phyloP scores from a whole-genome alignment of 2,113 vertebrate species.

The Leucoraja erinaceus region DNA sequence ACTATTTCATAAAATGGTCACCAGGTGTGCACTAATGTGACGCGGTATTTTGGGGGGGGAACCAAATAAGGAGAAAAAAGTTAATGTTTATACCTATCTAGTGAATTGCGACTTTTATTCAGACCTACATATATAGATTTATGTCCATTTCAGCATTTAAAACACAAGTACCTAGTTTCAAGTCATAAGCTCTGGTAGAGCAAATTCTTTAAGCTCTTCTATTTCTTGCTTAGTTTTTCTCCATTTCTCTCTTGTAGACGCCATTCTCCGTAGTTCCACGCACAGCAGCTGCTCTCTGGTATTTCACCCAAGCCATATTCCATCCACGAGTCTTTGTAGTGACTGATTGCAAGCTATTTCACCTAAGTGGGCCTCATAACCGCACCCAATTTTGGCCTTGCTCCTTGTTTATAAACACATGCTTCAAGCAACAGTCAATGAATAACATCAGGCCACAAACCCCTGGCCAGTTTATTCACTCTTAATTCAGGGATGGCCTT shows the following conservation, averaged over 20 bases:
- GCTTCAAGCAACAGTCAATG: neutral
- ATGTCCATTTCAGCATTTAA: neutral
- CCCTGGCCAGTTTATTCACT: neutral
- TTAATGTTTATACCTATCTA: neutral
- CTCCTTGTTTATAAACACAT: neutral
- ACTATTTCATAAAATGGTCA: neutral
- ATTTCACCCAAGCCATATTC: neutral
- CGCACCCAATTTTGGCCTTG: neutral
- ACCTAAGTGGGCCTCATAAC: neutral
- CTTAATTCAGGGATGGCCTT: neutral
- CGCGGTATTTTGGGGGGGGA: neutral
- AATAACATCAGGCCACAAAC: neutral
- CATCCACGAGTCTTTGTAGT: conserved; percentile 14
- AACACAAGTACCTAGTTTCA: conserved; percentile 18
- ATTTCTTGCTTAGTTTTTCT: neutral
- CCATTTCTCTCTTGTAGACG: neutral
- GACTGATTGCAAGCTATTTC: conserved; percentile 3
- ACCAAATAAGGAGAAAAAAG: neutral
- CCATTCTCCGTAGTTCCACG: neutral
- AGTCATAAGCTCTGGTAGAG: conserved; percentile 2
- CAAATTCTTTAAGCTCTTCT: neutral
- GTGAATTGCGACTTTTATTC: conserved; percentile 17
- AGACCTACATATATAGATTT: neutral
- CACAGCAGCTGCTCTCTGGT: neutral
- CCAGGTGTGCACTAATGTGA: neutral